phyloP scores from a whole-genome alignment of 1,140 invertebrate genomes.

The Teleogryllus occipitalis region DNA sequence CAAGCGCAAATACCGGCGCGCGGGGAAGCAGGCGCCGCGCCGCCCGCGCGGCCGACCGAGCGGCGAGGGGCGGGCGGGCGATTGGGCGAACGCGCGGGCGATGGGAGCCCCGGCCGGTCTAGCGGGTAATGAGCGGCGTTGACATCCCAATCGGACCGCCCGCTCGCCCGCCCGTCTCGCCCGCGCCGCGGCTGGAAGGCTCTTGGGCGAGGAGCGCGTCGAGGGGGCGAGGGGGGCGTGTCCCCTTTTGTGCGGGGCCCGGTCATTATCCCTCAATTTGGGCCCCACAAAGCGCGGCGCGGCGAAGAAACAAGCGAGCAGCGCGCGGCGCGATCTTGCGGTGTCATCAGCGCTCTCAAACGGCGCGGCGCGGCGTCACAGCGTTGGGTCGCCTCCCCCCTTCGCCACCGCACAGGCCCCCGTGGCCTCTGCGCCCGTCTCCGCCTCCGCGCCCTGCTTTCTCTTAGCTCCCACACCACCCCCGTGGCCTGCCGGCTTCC shows the following conservation, averaged over 20 bases:
- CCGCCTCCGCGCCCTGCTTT: too few relatives aligned
- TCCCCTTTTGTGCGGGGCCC: neutral
- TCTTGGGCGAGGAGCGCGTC: neutral
- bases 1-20: constrained; percentile 8
- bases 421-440: too few relatives aligned
- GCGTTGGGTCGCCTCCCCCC: too few relatives aligned
- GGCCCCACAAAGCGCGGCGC: neutral
- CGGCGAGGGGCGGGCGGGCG: too few relatives aligned
- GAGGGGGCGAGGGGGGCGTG: neutral
- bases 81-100: neutral
- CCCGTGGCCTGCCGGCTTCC: too few relatives aligned
- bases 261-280: neutral
- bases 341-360: neutral
- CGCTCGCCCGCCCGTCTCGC: too few relatives aligned
- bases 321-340: neutral
- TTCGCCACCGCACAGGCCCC: too few relatives aligned
- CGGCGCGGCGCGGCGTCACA: too few relatives aligned
- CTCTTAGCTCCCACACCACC: too few relatives aligned
- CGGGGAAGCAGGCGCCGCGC: neutral
- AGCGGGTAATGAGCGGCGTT: neutral
- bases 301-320: neutral
- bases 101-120: neutral
- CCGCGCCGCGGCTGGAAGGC: neutral
- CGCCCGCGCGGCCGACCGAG: too few relatives aligned
- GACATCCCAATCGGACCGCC: neutral